These are phyloP conservation scores for Pyrochroa serraticornis DNA, from an alignment of 2,888 invertebrate species.

Conservation along the genomic window DNA sequence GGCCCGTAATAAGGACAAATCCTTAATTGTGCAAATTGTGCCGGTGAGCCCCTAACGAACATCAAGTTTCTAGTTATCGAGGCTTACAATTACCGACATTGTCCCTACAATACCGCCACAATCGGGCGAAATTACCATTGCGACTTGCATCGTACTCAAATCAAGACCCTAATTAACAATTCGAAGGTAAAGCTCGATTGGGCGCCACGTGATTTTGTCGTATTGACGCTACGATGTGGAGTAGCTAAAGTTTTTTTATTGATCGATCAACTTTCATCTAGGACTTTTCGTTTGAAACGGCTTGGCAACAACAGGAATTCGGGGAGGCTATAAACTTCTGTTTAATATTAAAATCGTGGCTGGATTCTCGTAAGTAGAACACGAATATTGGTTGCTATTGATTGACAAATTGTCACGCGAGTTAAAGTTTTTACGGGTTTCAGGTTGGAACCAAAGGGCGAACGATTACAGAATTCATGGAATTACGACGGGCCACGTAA, in stretches of 20 bases:
- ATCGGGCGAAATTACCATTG: conserved; percentile 1
- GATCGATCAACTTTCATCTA: no score
- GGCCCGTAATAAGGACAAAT: neutral
- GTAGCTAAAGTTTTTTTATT: no score
- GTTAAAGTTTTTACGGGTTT: conserved; percentile 9
- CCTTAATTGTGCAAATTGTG: conserved; percentile 15
- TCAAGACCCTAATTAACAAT: no score
- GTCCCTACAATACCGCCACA: neutral
- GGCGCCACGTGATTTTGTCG: no score
- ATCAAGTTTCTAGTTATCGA: conserved; percentile 17
- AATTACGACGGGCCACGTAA: neutral
- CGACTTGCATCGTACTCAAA: neutral
- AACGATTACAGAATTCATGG: neutral
- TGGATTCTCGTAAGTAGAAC: conserved; percentile 6
- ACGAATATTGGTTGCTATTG: conserved; percentile 12
- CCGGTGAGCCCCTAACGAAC: conserved; percentile 11
- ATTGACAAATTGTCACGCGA: conserved; percentile 15
- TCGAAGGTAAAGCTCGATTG: no score
- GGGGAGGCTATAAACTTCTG: conserved; percentile 1
- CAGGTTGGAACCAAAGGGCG: conserved; percentile 5
- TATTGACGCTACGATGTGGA: no score
- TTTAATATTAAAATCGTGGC: conserved; percentile 12
- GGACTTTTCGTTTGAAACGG: no score
- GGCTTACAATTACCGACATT: conserved; percentile 21
- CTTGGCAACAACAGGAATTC: no score